Base-by-base conservation (phyloP, 2,888 invertebrate genomes). In the Thalpophila matura region DNA sequence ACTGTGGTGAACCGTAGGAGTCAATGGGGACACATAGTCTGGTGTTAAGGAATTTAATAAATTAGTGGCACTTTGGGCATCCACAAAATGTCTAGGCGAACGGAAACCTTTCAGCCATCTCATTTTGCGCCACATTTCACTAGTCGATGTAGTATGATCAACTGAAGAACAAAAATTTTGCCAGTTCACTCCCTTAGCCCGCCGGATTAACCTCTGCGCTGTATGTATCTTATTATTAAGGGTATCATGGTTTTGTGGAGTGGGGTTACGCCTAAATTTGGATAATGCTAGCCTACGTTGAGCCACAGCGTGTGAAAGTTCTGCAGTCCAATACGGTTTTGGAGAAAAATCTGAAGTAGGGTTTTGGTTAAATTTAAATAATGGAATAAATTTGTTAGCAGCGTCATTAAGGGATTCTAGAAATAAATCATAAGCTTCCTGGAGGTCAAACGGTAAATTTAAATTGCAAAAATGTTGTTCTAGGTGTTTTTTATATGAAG, bases 211-310 rank as follows among this genome's bases (percentile, higher is more conserved):
- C n/a, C n/a, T n/a, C n/a, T n/a, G n/a, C n/a, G n/a, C n/a, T n/a
- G n/a, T n/a, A n/a, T n/a, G n/a, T n/a, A n/a, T 38, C 20, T n/a
- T 38, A 20, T 12, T 22, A n/a, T 22, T 20, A 2, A 38, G 3
- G 12, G 6, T 38, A 12, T 38, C 38, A 6, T 20, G 22, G 6
- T 38, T 38, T 22, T 38, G 38, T n/a, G 40, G 24, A 3, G 6
- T 24, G n/a, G 45, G 29, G 18, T 45, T 29, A n/a, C 45, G 45
- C n/a, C 45, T 45, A 12, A 45, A 45, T 45, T 45, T 45, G 10
- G 46, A 20, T 20, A 46, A 46, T 10, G 46, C 46, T 20, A 46
- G 16, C n/a, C 46, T 18, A 20, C 46, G 46, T 12, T 46, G 29
- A 9, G 46, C 43, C 24, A 42, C 42, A 14, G 24, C 24, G 1